Evolutionary conservation across 37 sponge, comb jelly and placozoan genomes (phyloP), one percentile per base, ranked within the genome.

Genomic region (Hexactinellida sp.): DNA sequence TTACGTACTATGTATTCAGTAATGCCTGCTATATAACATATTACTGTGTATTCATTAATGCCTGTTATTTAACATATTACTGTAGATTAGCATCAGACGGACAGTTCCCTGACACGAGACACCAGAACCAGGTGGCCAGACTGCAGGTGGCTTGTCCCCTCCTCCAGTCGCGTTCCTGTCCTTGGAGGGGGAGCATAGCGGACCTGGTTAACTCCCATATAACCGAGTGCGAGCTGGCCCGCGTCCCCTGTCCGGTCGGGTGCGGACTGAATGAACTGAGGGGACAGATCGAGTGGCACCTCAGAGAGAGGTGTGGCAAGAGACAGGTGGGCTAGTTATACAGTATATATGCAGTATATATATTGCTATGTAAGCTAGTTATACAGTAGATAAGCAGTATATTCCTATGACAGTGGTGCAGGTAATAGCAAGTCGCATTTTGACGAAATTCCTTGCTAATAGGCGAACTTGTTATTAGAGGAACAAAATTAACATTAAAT

Each of bases 221-320:
- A n/a, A n/a, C 21, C 34, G 28, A 63, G 34, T 63, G 76, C 13
- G 76, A 63, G 34, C 34, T 63, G 76, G 34, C 13, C 3, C 76
- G 76, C 5, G 34, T 25, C 28, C 76, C 76, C 25, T 63, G 76
- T 63, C 76, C 76, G 3, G 30, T 25, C 32, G 76, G 76, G 34
- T 63, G 76, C 34, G 76, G 76, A 63, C 34, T 63, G 76, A 63
- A 63, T 63, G 76, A 63, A 28, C 76, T 63, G 28, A 63, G 76
- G 13, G 76, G 76, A 63, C 76, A 63, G 34, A 10, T 63, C 3
- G 76, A 63, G 76, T 63, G 21, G 28, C 76, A 63, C 76, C 76
- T 63, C 76, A n/a, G 5, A 7, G 76, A 63, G 34, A 63, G 76
- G 13, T 63, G 76, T 63, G 76, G 76, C 28, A 63, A 63, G 76